Percentiles rank a stretch among this genome's conserved stretches.
phyloP scores from a whole-genome alignment of 2,797 vertebrate species.

The Diplodus puntazzo region DNA sequence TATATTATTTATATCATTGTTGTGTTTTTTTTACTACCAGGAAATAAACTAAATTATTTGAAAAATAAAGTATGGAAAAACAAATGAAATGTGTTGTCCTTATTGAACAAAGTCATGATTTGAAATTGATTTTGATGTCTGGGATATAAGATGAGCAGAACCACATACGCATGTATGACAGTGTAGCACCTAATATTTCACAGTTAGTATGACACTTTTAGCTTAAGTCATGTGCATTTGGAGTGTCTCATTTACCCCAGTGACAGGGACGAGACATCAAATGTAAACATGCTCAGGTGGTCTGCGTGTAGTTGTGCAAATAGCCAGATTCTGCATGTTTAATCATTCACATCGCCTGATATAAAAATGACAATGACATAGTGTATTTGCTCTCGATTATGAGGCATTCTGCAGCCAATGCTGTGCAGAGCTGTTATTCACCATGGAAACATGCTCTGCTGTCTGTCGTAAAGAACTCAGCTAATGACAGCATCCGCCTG shows the following conservation, averaged over 20 bases:
- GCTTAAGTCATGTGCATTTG: neutral
- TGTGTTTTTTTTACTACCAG: constrained; percentile 56
- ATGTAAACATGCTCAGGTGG: constrained; percentile 13
- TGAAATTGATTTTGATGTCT: neutral
- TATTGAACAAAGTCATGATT: neutral
- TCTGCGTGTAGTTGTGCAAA: constrained; percentile 46
- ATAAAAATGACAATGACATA: constrained; percentile 20
- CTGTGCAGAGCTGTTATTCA: constrained; percentile 56
- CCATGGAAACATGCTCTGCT: constrained; percentile 69
- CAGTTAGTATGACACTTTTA: neutral
- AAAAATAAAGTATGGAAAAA: constrained; percentile 37
- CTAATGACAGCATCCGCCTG: constrained; percentile 26
- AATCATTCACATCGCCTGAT: constrained; percentile 35
- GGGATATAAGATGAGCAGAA: neutral
- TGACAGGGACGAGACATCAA: constrained; percentile 18
- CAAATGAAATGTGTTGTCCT: constrained; percentile 11
- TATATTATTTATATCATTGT: constrained; percentile 61
- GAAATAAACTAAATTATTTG: constrained; percentile 62
- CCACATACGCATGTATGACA: neutral
- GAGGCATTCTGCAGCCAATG: constrained; percentile 27
- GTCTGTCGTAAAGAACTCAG: constrained; percentile 53
- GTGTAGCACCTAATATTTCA: neutral
- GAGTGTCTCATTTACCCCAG: constrained; percentile 7
- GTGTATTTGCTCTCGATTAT: constrained; percentile 31
- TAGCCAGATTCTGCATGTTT: constrained; percentile 16